These are phyloP conservation scores for Eretmochelys imbricata DNA, from an alignment of 2,113 vertebrate species.

Conservation along the genomic window DNA sequence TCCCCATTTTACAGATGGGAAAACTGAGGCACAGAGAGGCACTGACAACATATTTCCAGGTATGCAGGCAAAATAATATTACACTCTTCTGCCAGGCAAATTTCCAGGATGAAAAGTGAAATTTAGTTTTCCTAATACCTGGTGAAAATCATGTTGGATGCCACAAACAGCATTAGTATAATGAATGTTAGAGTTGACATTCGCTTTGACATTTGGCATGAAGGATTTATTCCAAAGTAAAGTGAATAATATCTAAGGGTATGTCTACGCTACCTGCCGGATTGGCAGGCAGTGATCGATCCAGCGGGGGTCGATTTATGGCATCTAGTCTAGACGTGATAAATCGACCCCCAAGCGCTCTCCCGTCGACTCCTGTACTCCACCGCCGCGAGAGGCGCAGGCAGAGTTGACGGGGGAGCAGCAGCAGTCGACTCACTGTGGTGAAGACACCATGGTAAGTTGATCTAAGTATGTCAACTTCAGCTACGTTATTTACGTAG, in stretches of 20 bases:
- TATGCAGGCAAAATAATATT: not conserved
- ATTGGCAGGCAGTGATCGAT: no score
- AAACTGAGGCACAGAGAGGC: not conserved
- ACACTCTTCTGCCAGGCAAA: not conserved
- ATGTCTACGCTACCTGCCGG: no score
- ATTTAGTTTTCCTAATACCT: rapidly evolving
- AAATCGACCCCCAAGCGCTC: no score
- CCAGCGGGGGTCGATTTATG: no score
- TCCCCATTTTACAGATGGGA: not conserved
- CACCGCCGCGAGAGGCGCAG: no score
- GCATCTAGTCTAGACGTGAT: no score
- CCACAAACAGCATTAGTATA: rapidly evolving
- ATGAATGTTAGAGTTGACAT: rapidly evolving
- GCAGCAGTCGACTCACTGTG: no score
- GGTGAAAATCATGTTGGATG: rapidly evolving
- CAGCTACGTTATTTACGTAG: no score
- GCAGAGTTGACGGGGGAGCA: no score
- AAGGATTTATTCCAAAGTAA: rapidly evolving
- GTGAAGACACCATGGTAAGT: no score
- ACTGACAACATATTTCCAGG: not conserved
- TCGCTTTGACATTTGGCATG: not conserved
- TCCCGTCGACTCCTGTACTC: no score
- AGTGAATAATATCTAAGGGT: not conserved
- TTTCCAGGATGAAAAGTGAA: not conserved
- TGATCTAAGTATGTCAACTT: no score